These are phyloP conservation scores for Gandaritis pyraliata DNA, from an alignment of 2,888 invertebrate species.

Conservation along the genomic window DNA sequence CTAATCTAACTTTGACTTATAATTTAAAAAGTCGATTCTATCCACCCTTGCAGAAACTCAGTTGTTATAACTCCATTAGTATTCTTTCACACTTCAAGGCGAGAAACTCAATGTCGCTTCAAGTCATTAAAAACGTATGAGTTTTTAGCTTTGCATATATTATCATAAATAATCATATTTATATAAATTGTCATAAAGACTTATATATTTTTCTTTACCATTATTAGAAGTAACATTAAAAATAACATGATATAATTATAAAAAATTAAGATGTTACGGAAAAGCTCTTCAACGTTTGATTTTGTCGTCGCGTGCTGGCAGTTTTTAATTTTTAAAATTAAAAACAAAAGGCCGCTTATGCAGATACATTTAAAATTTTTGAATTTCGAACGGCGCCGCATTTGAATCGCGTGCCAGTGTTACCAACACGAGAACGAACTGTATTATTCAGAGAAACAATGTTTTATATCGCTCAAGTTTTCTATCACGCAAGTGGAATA, in stretches of 20 bases:
- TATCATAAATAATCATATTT: too few species aligned
- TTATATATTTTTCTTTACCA: too few species aligned
- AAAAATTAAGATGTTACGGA: neutral
- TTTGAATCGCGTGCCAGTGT: conserved; percentile 56
- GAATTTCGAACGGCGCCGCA: conserved; percentile 55
- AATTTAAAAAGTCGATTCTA: neutral
- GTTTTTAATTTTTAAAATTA: conserved; percentile 11
- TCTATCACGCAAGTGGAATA: conserved; percentile 62
- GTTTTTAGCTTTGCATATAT: too few species aligned
- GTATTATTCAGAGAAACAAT: conserved; percentile 54
- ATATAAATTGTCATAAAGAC: too few species aligned
- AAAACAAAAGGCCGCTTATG: conserved; percentile 29
- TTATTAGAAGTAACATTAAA: too few species aligned
- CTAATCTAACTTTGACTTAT: too few species aligned
- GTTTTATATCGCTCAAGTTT: conserved; percentile 59
- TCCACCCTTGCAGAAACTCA: neutral
- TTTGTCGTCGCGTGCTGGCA: conserved; percentile 21
- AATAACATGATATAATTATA: too few species aligned
- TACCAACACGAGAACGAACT: conserved; percentile 53
- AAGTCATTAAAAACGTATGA: conserved; percentile 1
- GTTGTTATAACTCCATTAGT: conserved; percentile 19
- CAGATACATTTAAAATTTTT: conserved; percentile 46
- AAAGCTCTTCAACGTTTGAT: neutral
- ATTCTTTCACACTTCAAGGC: conserved; percentile 22
- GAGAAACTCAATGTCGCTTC: conserved; percentile 14